phyloP scores from a whole-genome alignment of 2,113 vertebrate genomes.

The Montifringilla adamsi region DNA sequence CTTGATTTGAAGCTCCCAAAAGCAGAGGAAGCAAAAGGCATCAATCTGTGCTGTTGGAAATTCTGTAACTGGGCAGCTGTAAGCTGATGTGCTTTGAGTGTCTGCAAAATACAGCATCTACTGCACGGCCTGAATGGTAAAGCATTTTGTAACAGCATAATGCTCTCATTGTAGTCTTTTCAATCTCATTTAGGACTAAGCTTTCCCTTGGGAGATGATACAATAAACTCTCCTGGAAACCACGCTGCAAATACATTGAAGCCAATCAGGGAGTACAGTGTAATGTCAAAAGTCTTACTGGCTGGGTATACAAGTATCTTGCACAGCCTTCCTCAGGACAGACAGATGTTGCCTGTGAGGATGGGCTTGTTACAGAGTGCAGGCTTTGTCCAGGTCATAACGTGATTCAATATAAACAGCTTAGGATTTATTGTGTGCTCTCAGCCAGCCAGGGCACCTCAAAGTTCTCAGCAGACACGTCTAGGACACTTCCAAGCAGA shows the following conservation, averaged over 20 bases:
- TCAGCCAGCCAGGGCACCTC: not conserved
- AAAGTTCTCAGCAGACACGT: not conserved
- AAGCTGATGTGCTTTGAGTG: not conserved
- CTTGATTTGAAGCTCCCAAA: not conserved
- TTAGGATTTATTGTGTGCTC: not conserved
- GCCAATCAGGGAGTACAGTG: not conserved
- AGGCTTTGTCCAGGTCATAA: not conserved
- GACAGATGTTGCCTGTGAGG: not conserved
- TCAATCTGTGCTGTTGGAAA: not conserved
- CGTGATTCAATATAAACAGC: not conserved
- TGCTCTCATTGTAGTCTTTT: not conserved
- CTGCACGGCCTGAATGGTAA: not conserved
- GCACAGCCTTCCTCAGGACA: not conserved
- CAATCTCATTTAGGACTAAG: not conserved
- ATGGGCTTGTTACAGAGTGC: not conserved
- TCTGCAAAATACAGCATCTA: not conserved
- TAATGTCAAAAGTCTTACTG: not conserved
- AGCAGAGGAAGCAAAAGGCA: not conserved
- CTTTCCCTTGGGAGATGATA: conserved; percentile 21
- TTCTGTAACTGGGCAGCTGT: not conserved
- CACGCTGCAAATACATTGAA: not conserved
- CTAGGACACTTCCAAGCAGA: not conserved
- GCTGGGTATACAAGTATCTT: not conserved
- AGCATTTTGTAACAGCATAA: not conserved
- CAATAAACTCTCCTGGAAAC: not conserved